Evolutionary conservation across 2,797 vertebrate species (phyloP), one percentile per base, ranked within the genome.

Genomic region (Sorex maritimensis): DNA sequence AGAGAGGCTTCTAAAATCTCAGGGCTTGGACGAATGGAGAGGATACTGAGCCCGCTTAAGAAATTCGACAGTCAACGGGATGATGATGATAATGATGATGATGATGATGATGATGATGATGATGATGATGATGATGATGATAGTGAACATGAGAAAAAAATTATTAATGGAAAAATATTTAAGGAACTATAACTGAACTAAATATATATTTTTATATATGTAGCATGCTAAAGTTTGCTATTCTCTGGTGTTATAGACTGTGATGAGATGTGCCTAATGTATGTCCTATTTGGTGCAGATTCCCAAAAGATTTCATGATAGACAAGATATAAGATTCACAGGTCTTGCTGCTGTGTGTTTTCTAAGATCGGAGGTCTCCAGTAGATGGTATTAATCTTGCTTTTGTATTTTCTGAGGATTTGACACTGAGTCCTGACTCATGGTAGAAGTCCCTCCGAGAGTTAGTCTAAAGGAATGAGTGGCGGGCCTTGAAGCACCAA

Each of bases 201-300:
- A 44, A 44, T 44, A 44, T 44, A 44, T 44, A 44, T 44, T 7
- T 44, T 44, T 44, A 44, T 44, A 30, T 23, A 44, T 44, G 28
- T 23, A 28, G 84, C 2, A 23, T 34, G 5, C 46, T 46, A 67
- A 84, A 74, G 67, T 65, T 46, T 84, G 0, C 15, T 17, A 21
- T 84, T 78, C 34, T 88, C 81, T 44, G 30, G 58, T 82, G 46
- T 81, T 85, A 6, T 49, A 26, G 61, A 86, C 58, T 88, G 1
- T 30, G 17, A 5, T 61, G 30, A 72, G 24, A 6, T 28, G 34
- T 84, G 23, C 65, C 30, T 81, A 38, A 77, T 72, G 77, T 30
- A 15, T 69, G 41, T 71, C 26, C 23, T 67, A 49, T 24, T 63
- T 44, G 52, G 6, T 46, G 80, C 21, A 84, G 41, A 92, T 69